phyloP scores from a whole-genome alignment of 2,888 invertebrate genomes.

The Lordiphosa andalusiaca region DNA sequence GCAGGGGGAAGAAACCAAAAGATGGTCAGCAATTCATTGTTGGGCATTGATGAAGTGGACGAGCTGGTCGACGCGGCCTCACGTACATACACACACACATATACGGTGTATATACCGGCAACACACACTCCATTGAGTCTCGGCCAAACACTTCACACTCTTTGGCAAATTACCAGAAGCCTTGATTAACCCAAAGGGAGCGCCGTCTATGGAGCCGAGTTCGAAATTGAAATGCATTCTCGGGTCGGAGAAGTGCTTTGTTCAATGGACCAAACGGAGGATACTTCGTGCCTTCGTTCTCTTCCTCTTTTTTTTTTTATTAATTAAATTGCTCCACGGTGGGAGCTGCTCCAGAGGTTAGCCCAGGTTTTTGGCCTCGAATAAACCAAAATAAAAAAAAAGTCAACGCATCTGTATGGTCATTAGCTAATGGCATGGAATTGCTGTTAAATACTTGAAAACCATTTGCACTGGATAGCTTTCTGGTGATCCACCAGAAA shows the following conservation, averaged over 20 bases:
- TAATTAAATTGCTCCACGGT: conserved; percentile 62
- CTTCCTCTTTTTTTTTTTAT: conserved; percentile 50
- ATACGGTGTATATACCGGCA: conserved; percentile 24
- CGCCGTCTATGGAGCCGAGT: conserved; percentile 28
- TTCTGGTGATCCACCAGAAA: conserved; percentile 13
- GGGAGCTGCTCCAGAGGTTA: conserved; percentile 31
- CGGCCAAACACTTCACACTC: conserved; percentile 68
- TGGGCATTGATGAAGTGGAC: conserved; percentile 57
- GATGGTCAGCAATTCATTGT: conserved; percentile 38
- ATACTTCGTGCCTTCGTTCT: neutral
- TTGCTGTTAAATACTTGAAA: conserved; percentile 38
- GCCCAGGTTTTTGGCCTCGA: conserved; percentile 21
- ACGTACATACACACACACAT: conserved; percentile 17
- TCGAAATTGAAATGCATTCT: conserved; percentile 68
- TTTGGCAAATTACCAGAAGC: conserved; percentile 60
- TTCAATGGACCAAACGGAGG: conserved; percentile 55
- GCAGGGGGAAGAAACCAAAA: conserved; percentile 32
- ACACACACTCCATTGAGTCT: conserved; percentile 64
- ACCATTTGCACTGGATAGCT: conserved; percentile 10
- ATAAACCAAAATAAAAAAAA: conserved; percentile 29
- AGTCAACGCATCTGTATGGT: conserved; percentile 37
- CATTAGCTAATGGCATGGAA: conserved; percentile 66
- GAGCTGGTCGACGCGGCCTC: conserved; percentile 15
- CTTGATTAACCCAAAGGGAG: conserved; percentile 62
- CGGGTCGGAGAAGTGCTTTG: conserved; percentile 39